Conservation (phyloP, 2,888 invertebrate genomes). For the Drosophila rubida region DNA sequence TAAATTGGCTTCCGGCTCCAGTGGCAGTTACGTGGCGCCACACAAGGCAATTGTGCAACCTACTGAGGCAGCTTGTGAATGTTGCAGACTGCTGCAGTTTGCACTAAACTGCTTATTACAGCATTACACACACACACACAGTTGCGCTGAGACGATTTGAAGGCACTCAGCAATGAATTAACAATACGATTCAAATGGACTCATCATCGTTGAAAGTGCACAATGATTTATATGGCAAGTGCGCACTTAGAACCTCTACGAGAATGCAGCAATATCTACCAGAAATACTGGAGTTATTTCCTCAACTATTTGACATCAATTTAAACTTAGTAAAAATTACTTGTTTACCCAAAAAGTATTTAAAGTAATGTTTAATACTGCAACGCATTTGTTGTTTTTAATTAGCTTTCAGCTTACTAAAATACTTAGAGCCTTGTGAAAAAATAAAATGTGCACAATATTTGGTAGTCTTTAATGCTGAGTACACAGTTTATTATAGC, state of each 20-base stretch:
- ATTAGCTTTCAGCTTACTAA: too few relatives aligned
- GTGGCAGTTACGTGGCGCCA: not conserved
- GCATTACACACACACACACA: constrained; percentile 23
- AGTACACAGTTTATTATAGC: too few relatives aligned
- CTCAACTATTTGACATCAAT: not conserved
- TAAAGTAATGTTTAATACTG: too few relatives aligned
- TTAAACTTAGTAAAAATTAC: not conserved
- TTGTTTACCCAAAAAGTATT: too few relatives aligned
- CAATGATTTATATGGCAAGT: not conserved
- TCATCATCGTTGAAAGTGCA: not conserved
- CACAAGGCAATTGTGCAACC: constrained; percentile 17
- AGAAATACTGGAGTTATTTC: too few relatives aligned
- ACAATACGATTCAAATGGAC: constrained; percentile 15
- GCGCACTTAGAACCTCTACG: too few relatives aligned
- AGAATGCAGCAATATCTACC: too few relatives aligned
- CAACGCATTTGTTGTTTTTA: too few relatives aligned
- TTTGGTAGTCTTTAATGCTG: not conserved
- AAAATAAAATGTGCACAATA: too few relatives aligned
- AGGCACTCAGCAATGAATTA: constrained; percentile 23
- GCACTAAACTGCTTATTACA: constrained; percentile 37
- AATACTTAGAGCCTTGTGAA: too few relatives aligned
- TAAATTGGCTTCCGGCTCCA: constrained; percentile 33
- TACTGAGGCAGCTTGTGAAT: constrained; percentile 13
- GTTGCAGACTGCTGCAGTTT: constrained; percentile 37
- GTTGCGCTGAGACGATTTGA: constrained; percentile 11